Percentiles rank a stretch among this genome's conserved stretches.
phyloP scores from a whole-genome alignment of 1,140 invertebrate species.

The Cydia fagiglandana region DNA sequence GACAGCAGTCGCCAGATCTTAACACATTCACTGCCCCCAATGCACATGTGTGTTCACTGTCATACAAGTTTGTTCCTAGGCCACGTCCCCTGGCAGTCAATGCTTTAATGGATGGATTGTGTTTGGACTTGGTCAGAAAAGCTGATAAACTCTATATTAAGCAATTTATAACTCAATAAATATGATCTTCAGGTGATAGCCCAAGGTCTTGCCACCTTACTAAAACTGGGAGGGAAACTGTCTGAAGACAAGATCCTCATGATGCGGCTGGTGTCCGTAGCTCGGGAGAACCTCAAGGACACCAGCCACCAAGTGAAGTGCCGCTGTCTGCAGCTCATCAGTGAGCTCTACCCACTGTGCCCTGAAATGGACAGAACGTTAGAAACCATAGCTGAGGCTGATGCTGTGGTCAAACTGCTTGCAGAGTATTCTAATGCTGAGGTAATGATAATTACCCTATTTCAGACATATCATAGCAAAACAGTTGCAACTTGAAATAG shows the following conservation, averaged over 20 bases:
- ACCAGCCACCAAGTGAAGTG: slow-evolving; percentile 89
- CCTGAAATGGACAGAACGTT: slow-evolving; percentile 69
- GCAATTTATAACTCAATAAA: not conserved
- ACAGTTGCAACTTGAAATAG: too few species aligned
- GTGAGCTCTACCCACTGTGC: slow-evolving; percentile 80
- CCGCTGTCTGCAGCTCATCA: slow-evolving; percentile 87
- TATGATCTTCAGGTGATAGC: slow-evolving; percentile 77
- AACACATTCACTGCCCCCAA: too few species aligned
- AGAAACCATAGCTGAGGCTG: slow-evolving; percentile 77
- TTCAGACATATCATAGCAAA: not conserved
- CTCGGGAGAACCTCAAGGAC: slow-evolving; percentile 85
- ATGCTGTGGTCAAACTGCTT: slow-evolving; percentile 84
- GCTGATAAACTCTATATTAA: not conserved
- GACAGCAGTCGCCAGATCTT: too few species aligned
- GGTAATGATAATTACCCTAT: slow-evolving; percentile 45
- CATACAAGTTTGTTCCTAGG: too few species aligned
- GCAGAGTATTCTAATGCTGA: slow-evolving; percentile 90
- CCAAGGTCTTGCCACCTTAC: slow-evolving; percentile 85
- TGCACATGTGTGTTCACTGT: too few species aligned
- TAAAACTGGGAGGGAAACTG: slow-evolving; percentile 82
- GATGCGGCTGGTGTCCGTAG: slow-evolving; percentile 78
- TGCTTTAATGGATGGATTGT: too few species aligned
- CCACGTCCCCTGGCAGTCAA: too few species aligned
- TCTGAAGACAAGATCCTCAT: slow-evolving; percentile 76
- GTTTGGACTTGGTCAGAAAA: too few species aligned